Conservation (phyloP, 2,113 vertebrate genomes). For the Scomber colias region DNA sequence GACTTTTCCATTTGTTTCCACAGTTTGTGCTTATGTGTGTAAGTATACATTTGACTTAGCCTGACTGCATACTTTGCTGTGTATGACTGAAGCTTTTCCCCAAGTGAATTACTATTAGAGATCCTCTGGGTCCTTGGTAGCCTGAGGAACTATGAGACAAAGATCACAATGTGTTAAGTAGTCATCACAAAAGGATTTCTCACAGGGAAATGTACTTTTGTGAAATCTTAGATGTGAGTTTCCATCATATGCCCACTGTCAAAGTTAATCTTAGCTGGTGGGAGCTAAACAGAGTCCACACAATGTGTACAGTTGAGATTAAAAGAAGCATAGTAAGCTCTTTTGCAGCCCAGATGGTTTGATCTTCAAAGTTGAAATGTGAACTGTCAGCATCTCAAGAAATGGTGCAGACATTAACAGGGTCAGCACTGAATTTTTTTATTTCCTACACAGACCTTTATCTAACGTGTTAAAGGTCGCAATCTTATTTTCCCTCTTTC, state of each 20-base stretch:
- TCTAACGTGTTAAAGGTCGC: constrained; percentile 30
- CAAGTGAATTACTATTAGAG: constrained; percentile 54
- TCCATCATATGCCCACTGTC: constrained; percentile 14
- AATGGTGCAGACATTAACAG: constrained; percentile 18
- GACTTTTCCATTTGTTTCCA: neutral
- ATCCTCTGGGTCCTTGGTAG: constrained; percentile 39
- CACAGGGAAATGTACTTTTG: constrained; percentile 23
- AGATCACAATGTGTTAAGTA: constrained; percentile 52
- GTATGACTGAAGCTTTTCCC: constrained; percentile 41
- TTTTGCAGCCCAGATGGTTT: constrained; percentile 4
- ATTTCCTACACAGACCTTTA: constrained; percentile 20
- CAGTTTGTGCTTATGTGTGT: neutral
- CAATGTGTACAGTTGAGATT: constrained; percentile 2
- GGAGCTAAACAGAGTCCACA: neutral
- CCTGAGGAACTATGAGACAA: constrained; percentile 50
- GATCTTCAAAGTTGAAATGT: constrained; percentile 25
- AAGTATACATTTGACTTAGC: constrained; percentile 11
- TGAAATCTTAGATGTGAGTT: constrained; percentile 39
- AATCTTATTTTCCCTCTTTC: constrained; percentile 15
- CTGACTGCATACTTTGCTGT: neutral
- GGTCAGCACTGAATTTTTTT: constrained; percentile 4
- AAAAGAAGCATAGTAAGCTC: constrained; percentile 12
- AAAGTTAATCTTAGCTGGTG: constrained; percentile 14
- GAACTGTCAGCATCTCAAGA: constrained; percentile 20
- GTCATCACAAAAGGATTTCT: constrained; percentile 50